Percentiles rank a stretch among this genome's conserved stretches.
Evolutionary conservation across 1,140 invertebrate species (phyloP).

Genomic region (Nixonia krombeini): DNA sequence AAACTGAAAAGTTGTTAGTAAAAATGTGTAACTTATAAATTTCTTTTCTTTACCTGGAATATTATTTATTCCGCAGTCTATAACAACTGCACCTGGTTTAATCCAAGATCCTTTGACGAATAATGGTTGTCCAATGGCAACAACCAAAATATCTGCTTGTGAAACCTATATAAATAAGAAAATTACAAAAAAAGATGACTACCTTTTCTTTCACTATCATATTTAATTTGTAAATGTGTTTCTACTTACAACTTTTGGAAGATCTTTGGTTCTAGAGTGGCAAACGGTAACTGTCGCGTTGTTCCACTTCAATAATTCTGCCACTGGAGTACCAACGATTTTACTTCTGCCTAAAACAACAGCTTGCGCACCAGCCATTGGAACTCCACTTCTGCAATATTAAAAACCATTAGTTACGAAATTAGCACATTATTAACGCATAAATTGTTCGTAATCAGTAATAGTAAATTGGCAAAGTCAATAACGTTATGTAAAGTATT

Average conservation of each 20-base stretch:
- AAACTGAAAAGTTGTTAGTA: no score
- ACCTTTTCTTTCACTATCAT: no score
- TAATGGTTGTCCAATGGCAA: constrained; percentile 92
- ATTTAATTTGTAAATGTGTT: no score
- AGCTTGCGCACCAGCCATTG: constrained; percentile 87
- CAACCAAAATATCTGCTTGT: constrained; percentile 95
- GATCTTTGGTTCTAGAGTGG: constrained; percentile 93
- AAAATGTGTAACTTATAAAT: no score
- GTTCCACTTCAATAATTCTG: constrained; percentile 96
- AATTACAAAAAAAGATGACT: background rate
- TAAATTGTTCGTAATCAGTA: no score
- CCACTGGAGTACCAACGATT: constrained; percentile 96
- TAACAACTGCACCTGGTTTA: constrained; percentile 98
- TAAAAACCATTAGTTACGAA: constrained; percentile 10
- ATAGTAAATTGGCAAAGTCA: no score
- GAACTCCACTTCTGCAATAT: constrained; percentile 76
- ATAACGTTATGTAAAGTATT: background rate
- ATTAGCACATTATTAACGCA: no score
- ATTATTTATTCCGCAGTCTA: constrained; percentile 98
- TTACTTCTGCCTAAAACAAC: constrained; percentile 97
- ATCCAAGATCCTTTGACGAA: constrained; percentile 97
- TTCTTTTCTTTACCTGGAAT: constrained; percentile 92
- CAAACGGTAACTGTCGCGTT: constrained; percentile 97
- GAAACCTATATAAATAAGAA: constrained; percentile 50
- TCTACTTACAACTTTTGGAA: constrained; percentile 80